Evolutionary conservation across 2,888 invertebrate species (phyloP), one percentile per base, ranked within the genome.

Genomic region (Cryptocheilus praepositus): DNA sequence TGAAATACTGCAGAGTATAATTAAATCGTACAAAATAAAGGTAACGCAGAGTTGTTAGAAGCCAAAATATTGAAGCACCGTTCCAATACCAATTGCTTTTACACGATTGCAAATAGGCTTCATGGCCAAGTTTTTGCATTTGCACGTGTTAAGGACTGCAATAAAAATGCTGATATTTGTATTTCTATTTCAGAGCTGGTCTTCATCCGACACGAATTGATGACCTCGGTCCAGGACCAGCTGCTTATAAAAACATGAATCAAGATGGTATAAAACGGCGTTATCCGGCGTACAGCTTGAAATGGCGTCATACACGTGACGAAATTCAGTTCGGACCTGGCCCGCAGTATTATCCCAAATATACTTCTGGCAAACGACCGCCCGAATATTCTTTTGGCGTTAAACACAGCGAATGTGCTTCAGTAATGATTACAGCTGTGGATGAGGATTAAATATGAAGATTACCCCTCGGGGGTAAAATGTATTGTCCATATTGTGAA

Each of bases 301-400:
- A 80, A 61, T 77, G 69, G 7, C 71, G 81, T 46, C 69, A 69
- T 3, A 61, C 67, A 15, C 11, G 44, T 8, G 11, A 57, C 15
- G 72, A 74, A 11, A 15, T 22, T 5, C 58, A 74, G n/a, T 22
- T 60, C 2, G 65, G 80, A 43, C 88, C 88, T 2, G 88, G 86
- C 11, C 87, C 88, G 2, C 61, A 69, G 18, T 87, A 88, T 64
- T 74, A 82, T 59, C 79, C 83, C 3, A 46, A 57, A 22, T 73
- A 73, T 25, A 63, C 73, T 57, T 15, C 61, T 0, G 65, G 74
- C 43, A 88, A 74, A 71, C 73, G 73, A 21, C 64, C 80, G 0
- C 87, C 88, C 2, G 80, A 74, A 28, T 93, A 91, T 81, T 92
- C 92, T 19, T 93, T 93, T 83, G 93, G 93, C 36, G 89, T 90